Evolutionary conservation across 2,797 vertebrate species (phyloP), one percentile per base, ranked within the genome.

Genomic region (Hydrocynus forskahlii): DNA sequence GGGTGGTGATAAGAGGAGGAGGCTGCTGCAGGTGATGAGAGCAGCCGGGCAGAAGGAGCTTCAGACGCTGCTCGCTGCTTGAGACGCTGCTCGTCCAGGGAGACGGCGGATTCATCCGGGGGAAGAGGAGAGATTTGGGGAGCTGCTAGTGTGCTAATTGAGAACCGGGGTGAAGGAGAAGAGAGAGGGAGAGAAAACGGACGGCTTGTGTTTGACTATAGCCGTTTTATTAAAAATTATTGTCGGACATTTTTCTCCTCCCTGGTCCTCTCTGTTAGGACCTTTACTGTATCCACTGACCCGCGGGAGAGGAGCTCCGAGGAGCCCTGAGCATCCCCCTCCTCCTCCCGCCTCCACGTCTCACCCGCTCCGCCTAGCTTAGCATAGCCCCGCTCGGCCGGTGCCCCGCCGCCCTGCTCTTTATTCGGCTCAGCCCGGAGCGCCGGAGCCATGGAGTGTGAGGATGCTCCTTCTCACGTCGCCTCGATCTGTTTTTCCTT

Each of bases 381-480:
- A 23, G 66, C 66, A 7, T 71, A 16, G 50, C 50, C 19, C 25
- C 9, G 48, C 68, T 5, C 14, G 68, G 66, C 40, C 62, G 64
- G 60, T 17, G 23, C 10, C 23, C 5, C 60, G 60, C 60, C 60
- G 35, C 35, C 35, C 35, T 35, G 35, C 35, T 35, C 14, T 63
- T 63, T 29, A 63, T 35, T 72, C 67, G 38, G 14, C 76, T 69
- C 67, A 25, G 79, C 82, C 79, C 75, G 17, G 25, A 38, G 40
- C 40, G 48, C 23, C 75, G 80, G 75, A 0, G 82, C 84, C 90
- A 98, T 97, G 96, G 95, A 97, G 95, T 87, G 91, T 85, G 95
- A 96, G 91, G 95, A 96, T 95, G 93, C 94, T 88, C 95, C 95
- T 91, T 92, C 90, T 84, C 89, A 88, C 85, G 83, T 88, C 88